Evolutionary conservation across 30 jellyfish, hydroid and myxozoan species (phyloP).

Genomic region (Sanderia malayensis): DNA sequence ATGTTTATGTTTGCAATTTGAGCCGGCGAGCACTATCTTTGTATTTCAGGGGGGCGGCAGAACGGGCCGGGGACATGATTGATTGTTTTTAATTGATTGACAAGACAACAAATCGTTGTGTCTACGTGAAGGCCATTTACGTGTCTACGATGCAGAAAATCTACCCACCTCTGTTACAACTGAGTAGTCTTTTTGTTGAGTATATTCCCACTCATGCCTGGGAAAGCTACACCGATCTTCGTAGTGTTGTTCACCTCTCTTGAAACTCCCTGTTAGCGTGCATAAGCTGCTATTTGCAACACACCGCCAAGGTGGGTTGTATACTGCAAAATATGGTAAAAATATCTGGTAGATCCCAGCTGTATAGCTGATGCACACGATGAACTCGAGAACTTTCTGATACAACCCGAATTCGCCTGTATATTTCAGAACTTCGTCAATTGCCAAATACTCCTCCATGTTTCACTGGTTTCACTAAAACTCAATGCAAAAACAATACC

Average conservation of each 20-base stretch:
- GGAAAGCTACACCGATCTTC: slow-evolving; percentile 55
- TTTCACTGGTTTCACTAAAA: no score
- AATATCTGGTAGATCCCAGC: slow-evolving; percentile 13
- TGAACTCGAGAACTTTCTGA: not conserved
- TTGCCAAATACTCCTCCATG: not conserved
- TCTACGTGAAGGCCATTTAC: no score
- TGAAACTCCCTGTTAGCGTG: slow-evolving; percentile 13
- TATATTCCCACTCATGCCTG: slow-evolving; percentile 73
- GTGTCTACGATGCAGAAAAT: no score
- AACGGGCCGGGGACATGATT: no score
- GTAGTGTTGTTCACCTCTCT: slow-evolving; percentile 6
- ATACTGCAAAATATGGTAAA: slow-evolving; percentile 37
- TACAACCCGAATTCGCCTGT: not conserved
- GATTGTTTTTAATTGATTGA: no score
- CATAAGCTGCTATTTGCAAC: slow-evolving; percentile 41
- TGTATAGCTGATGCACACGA: not conserved
- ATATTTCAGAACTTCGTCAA: not conserved
- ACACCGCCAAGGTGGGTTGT: slow-evolving; percentile 76
- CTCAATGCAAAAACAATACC: no score
- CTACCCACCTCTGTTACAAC: slow-evolving; percentile 76
- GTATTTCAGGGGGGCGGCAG: no score
- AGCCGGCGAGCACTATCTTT: no score
- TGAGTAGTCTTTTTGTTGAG: slow-evolving; percentile 49
- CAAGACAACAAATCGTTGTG: no score
- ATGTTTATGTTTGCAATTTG: no score